Evolutionary conservation across 2,113 vertebrate genomes (phyloP), one percentile per base, ranked within the genome.

Genomic region (Apteryx owenii): DNA sequence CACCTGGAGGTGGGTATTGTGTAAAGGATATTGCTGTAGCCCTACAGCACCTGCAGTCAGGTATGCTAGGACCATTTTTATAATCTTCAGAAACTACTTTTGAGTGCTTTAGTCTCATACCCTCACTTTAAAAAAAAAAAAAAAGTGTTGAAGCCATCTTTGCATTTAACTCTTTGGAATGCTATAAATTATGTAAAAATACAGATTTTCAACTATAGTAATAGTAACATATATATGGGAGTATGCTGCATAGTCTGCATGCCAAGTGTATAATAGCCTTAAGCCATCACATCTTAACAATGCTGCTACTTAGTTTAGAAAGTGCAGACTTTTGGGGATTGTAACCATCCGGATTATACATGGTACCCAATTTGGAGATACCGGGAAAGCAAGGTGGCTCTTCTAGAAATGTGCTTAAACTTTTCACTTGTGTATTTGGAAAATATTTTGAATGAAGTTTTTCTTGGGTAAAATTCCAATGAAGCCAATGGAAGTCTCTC

Each of bases 1-100:
- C 29, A 0, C 7, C 0, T 1, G 22, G 58, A 17, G 10, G 21
- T 2, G 58, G 53, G 0, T 38, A 5, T 3, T n/a, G 46, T 12
- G 40, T 31, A 1, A 10, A 36, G 81, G 51, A 7, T 36, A 5
- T 25, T 28, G 48, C 26, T 53, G 61, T 22, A 46, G 44, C 7
- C 20, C 42, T 22, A 69, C 26, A 21, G 20, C 19, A 20, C 19
- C 33, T 48, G 42, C 29, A 69, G 44, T 69, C 42, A 33, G 12
- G 31, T 70, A 31, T 70, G 68, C 21, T 70, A 48, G 48, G 20
- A n/a, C 20, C 50, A n/a, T 14, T 48, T 44, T 70, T 48, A 21
- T 31, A 50, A 20, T 70, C 44, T 48, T 70, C 31, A 33, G 68
- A 44, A 50, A 70, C 44, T n/a, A 50, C 29, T n/a, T 50, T 50